Conservation (phyloP, 2,113 vertebrate species). For the Eonycteris spelaea region DNA sequence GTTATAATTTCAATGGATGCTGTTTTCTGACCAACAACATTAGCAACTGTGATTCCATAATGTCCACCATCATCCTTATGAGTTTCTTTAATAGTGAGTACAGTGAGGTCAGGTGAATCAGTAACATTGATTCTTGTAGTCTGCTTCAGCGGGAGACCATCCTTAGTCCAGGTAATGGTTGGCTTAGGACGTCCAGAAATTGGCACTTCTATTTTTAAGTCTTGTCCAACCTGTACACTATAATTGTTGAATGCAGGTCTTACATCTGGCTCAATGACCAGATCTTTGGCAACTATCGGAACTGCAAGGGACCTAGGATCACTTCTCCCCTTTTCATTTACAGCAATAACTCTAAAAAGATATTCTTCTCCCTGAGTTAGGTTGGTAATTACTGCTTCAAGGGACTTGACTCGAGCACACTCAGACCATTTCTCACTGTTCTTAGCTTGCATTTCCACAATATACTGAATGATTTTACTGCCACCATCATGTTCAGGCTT, state of each 20-base stretch:
- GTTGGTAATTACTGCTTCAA: conserved; percentile 92
- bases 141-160: conserved; percentile 91
- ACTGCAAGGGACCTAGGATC: conserved; percentile 94
- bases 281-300: conserved; percentile 94
- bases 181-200: conserved; percentile 95
- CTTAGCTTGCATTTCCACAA: conserved; percentile 96
- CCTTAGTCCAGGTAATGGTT: conserved; percentile 92
- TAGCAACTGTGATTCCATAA: conserved; percentile 91
- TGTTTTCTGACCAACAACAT: conserved; percentile 92
- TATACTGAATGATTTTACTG: conserved; percentile 95
- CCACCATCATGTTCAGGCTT: conserved; percentile 98
- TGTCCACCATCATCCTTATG: conserved; percentile 93
- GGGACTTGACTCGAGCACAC: conserved; percentile 92
- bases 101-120: conserved; percentile 85
- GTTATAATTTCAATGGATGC: conserved; percentile 92
- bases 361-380: conserved; percentile 95
- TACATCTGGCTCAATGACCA: conserved; percentile 95
- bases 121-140: conserved; percentile 94
- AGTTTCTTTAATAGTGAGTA: conserved; percentile 93
- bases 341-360: conserved; percentile 93
- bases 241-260: conserved; percentile 94
- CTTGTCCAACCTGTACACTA: conserved; percentile 93
- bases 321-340: conserved; percentile 98
- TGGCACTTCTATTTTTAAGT: conserved; percentile 93
- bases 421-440: conserved; percentile 95